Evolutionary conservation across 2,797 vertebrate species (phyloP).

Genomic region (Oophaga sylvatica): DNA sequence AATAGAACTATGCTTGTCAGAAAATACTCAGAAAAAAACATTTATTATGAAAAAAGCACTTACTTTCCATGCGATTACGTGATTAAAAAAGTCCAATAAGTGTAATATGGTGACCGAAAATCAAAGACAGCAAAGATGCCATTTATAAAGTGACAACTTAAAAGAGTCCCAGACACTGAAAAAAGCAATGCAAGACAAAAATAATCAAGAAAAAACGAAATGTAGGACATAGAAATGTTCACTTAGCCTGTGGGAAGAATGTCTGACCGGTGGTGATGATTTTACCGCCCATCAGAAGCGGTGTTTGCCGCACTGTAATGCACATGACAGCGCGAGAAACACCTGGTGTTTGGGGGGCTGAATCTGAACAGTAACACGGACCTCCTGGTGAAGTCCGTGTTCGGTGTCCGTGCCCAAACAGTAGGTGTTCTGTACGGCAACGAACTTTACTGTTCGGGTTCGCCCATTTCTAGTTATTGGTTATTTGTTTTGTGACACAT

Average conservation of each 20-base stretch:
- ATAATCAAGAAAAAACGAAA: constrained; percentile 2
- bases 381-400: no score
- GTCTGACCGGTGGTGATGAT: no score
- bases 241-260: not conserved
- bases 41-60: constrained; percentile 45
- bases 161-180: constrained; percentile 23
- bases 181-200: not conserved
- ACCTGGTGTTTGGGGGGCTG: no score
- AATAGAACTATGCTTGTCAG: constrained; percentile 15
- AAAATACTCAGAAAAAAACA: constrained; percentile 29
- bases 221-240: not conserved
- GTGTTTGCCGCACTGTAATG: no score
- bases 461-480: no score
- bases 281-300: no score
- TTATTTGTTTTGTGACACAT: no score
- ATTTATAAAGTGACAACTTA: constrained; percentile 20
- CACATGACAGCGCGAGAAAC: no score
- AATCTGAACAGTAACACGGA: no score
- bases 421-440: no score
- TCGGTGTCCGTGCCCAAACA: no score
- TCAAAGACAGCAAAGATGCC: constrained; percentile 3
- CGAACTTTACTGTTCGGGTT: no score
- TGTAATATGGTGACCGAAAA: constrained; percentile 26
- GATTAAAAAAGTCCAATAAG: constrained; percentile 34
- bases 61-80: constrained; percentile 40